phyloP scores from a whole-genome alignment of 2,888 invertebrate species.

The Iphiclides podalirius region DNA sequence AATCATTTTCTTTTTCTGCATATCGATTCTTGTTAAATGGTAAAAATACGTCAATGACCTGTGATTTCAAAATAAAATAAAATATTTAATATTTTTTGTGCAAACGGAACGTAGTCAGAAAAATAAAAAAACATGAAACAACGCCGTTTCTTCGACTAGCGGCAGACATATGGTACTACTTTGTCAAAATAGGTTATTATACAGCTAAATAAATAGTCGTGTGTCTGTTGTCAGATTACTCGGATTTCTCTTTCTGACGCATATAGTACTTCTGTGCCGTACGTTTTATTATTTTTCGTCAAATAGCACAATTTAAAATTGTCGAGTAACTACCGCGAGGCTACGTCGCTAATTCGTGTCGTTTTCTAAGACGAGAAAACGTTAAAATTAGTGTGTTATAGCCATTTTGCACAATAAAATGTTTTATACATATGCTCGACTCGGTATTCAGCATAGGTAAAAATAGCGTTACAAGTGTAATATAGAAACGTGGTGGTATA shows the following conservation, averaged over 20 bases:
- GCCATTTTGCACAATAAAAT: conserved; percentile 47
- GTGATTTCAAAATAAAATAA: too few species aligned
- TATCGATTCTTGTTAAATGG: too few species aligned
- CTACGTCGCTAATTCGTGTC: conserved; percentile 66
- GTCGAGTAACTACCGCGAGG: conserved; percentile 54
- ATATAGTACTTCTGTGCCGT: conserved; percentile 12
- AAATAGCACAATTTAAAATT: conserved; percentile 41
- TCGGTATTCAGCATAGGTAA: conserved; percentile 57
- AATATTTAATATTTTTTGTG: neutral
- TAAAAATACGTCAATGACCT: too few species aligned
- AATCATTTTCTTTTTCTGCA: too few species aligned
- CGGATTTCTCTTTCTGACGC: conserved; percentile 47
- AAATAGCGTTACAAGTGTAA: conserved; percentile 39
- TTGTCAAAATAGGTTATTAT: conserved; percentile 75
- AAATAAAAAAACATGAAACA: conserved; percentile 33
- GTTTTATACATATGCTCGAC: conserved; percentile 43
- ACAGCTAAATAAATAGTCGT: conserved; percentile 41
- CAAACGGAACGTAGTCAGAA: conserved; percentile 45
- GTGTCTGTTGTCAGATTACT: conserved; percentile 31
- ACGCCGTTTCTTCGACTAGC: conserved; percentile 57
- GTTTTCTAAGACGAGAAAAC: conserved; percentile 49
- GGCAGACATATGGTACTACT: conserved; percentile 68
- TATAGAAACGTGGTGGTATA: conserved; percentile 36
- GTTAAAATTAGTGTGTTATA: conserved; percentile 30
- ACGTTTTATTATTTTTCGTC: conserved; percentile 37